Percentiles rank a stretch among this genome's conserved stretches.
phyloP scores from a whole-genome alignment of 1,140 invertebrate species.

The Heliothis subflexa region DNA sequence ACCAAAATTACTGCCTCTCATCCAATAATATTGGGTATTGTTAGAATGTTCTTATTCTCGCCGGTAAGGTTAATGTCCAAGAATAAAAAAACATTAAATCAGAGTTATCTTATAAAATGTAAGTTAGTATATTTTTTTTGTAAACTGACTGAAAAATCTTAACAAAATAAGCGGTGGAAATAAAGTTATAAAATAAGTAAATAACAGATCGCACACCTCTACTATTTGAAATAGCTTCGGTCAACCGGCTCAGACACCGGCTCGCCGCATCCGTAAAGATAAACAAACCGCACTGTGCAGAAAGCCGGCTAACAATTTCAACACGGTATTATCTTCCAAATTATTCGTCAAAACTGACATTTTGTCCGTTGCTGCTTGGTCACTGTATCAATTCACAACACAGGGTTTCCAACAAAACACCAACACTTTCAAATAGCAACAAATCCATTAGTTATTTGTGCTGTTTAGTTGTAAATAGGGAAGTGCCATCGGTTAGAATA shows the following conservation, averaged over 20 bases:
- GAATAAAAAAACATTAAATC: neutral
- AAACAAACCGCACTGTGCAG: conserved; percentile 34
- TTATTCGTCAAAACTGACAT: neutral
- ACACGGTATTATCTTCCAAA: conserved; percentile 15
- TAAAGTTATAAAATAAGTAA: neutral
- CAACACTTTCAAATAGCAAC: conserved; percentile 36
- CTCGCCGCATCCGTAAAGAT: conserved; percentile 21
- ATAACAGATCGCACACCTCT: neutral
- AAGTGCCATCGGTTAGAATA: conserved; percentile 36
- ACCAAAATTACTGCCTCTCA: conserved; percentile 8
- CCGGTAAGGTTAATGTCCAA: neutral
- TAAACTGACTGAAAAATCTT: no score
- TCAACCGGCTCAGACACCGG: conserved; percentile 11
- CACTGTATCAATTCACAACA: conserved; percentile 37
- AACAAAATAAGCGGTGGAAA: neutral
- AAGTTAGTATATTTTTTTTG: no score
- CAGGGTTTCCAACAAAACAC: conserved; percentile 18
- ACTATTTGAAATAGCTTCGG: conserved; percentile 20
- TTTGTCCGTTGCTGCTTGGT: neutral
- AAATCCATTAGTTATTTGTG: conserved; percentile 34
- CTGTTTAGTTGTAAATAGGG: conserved; percentile 10
- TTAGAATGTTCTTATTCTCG: no score
- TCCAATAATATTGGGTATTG: neutral
- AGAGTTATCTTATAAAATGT: no score
- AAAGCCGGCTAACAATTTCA: conserved; percentile 1